Conservation (phyloP, 2,113 vertebrate species). For the Glareola pratincola region DNA sequence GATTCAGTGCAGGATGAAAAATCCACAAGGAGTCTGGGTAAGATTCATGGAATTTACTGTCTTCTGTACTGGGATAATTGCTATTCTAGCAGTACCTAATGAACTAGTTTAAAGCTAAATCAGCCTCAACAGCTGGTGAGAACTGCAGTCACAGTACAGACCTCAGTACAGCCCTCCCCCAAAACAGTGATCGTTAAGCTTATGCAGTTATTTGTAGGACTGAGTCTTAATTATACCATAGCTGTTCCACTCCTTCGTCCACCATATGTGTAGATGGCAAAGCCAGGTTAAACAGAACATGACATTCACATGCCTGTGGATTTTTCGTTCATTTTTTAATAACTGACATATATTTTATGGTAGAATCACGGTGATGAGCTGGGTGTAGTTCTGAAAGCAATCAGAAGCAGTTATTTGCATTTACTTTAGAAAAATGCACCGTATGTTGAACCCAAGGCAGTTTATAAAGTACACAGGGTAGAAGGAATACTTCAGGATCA, state of each 20-base stretch:
- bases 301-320: constrained; percentile 5
- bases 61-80: background rate
- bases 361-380: background rate
- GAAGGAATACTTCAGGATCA: background rate
- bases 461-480: background rate
- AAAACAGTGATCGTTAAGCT: background rate
- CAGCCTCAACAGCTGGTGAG: background rate
- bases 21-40: background rate
- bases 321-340: constrained; percentile 38
- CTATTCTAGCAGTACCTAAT: background rate
- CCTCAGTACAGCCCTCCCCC: background rate
- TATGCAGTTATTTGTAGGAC: background rate
- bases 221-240: constrained; percentile 8
- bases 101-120: background rate
- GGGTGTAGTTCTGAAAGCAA: constrained; percentile 41
- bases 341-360: constrained; percentile 13
- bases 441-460: background rate
- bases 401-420: constrained; percentile 28
- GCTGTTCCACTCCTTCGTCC: background rate
- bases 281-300: constrained; percentile 33
- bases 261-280: background rate
- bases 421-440: constrained; percentile 14
- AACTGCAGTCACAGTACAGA: background rate
- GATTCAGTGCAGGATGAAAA: background rate
- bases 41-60: background rate